phyloP scores from a whole-genome alignment of 1,140 invertebrate genomes.

The Chelonus insularis region DNA sequence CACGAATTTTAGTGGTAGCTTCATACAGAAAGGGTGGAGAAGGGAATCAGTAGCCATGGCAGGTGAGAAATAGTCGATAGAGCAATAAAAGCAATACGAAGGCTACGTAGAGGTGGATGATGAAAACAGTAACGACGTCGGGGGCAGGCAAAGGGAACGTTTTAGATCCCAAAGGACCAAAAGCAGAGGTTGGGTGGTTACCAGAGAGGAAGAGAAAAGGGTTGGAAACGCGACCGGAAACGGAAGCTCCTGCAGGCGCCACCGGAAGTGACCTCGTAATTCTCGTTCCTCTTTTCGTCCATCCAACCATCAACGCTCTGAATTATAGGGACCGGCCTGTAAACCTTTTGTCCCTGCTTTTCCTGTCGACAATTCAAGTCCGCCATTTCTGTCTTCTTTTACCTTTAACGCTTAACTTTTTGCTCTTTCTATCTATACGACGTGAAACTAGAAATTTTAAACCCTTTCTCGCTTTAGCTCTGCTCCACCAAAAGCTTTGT shows the following conservation, averaged over 20 bases:
- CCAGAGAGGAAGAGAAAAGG: background rate
- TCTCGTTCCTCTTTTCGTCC: constrained; percentile 43
- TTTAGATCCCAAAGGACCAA: too few species aligned
- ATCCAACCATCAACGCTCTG: constrained; percentile 55
- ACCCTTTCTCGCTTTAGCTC: too few species aligned
- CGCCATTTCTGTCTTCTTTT: background rate
- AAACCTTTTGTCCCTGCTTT: constrained; percentile 59
- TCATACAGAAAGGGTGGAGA: background rate
- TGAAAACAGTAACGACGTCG: too few species aligned
- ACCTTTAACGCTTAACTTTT: background rate
- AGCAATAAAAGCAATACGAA: constrained; percentile 27
- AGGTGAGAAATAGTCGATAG: constrained; percentile 28
- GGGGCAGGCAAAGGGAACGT: background rate
- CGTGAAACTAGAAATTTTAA: too few species aligned
- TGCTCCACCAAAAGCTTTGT: too few species aligned
- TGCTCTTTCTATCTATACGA: background rate
- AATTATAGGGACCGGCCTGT: constrained; percentile 55
- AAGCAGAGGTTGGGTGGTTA: too few species aligned
- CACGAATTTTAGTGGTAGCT: background rate
- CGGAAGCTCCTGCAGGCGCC: constrained; percentile 58
- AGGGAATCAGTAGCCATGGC: background rate
- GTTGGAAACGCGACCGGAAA: constrained; percentile 48
- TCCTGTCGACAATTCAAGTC: constrained; percentile 46
- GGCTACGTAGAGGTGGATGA: background rate
- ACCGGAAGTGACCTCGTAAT: constrained; percentile 61